Conservation (phyloP, 2,113 vertebrate genomes). For the Thalassoma bifasciatum region DNA sequence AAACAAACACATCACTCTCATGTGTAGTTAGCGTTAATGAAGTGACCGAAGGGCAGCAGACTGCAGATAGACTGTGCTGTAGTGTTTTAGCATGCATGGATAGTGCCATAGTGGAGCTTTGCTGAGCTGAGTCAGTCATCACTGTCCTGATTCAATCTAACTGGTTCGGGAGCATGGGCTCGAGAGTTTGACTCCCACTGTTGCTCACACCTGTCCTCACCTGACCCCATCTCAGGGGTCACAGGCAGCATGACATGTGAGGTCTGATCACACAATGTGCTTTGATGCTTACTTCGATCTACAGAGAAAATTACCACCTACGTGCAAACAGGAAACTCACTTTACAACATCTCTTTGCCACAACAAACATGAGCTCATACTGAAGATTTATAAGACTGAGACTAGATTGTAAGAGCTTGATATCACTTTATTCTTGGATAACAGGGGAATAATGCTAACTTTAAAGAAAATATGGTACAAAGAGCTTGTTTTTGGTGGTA, state of each 20-base stretch:
- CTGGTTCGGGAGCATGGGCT: constrained; percentile 1
- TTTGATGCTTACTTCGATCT: constrained; percentile 19
- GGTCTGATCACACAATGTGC: constrained; percentile 5
- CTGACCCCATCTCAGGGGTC: not conserved
- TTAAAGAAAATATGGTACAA: too few species aligned
- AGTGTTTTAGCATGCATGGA: not conserved
- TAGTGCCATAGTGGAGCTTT: not conserved
- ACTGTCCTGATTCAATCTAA: constrained; percentile 11
- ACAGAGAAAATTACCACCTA: constrained; percentile 1
- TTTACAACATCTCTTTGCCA: not conserved
- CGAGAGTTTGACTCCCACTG: constrained; percentile 19
- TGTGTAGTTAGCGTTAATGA: not conserved
- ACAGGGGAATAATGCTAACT: too few species aligned
- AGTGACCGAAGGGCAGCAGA: not conserved
- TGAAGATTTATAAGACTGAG: not conserved
- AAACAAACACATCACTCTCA: too few species aligned
- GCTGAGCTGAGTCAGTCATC: not conserved
- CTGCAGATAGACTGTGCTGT: not conserved
- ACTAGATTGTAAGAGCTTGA: too few species aligned
- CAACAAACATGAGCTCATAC: not conserved
- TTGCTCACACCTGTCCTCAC: constrained; percentile 38
- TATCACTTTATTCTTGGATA: not conserved
- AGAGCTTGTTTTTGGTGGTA: too few species aligned
- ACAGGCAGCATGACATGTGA: constrained; percentile 47
- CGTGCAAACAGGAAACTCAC: too few species aligned